Percentiles rank a stretch among this genome's conserved stretches.
These are phyloP conservation scores for Gobio gobio DNA, from an alignment of 2,113 vertebrate species.

Conservation along the genomic window DNA sequence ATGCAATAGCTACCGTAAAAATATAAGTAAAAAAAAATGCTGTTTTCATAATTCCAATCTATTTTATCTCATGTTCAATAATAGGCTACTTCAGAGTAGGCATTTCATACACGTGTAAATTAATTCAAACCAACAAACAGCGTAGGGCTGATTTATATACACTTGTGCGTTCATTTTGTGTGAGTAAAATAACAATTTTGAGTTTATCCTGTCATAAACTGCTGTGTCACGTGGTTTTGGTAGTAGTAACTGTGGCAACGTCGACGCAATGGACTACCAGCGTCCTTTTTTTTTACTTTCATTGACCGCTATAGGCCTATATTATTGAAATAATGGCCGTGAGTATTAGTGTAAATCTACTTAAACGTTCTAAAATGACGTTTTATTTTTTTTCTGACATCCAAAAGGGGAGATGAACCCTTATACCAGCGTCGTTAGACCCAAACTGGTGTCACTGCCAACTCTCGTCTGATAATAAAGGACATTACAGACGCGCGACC, in stretches of 20 bases:
- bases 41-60: background rate
- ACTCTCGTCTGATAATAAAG: background rate
- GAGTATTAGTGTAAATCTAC: background rate
- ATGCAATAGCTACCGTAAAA: background rate
- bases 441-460: background rate
- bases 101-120: background rate
- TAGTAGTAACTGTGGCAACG: slow-evolving; percentile 2
- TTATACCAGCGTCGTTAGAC: background rate
- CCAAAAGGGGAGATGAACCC: background rate
- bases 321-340: background rate
- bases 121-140: background rate
- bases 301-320: background rate
- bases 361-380: background rate
- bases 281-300: background rate
- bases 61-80: background rate
- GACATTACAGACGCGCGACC: background rate
- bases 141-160: background rate
- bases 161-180: background rate
- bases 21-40: background rate
- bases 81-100: background rate
- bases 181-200: background rate
- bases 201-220: background rate
- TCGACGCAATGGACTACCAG: background rate
- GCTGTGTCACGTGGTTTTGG: background rate
- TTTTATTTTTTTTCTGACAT: background rate